Evolutionary conservation across 2,113 vertebrate genomes (phyloP), one percentile per base, ranked within the genome.

Genomic region (Gulo gulo): DNA sequence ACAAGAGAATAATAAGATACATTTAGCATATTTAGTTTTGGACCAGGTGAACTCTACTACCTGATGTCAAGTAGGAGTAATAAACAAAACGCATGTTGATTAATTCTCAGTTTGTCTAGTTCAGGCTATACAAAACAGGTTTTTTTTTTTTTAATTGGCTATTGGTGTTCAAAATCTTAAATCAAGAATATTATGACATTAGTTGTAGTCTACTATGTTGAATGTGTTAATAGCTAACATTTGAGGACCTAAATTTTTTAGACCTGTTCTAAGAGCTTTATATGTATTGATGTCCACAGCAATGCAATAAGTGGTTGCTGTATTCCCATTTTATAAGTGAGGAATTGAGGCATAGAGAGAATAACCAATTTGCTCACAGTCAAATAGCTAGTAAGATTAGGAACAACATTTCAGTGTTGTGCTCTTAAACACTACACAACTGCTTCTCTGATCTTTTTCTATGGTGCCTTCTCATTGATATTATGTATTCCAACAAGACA

Each of bases 21-120:
- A 65, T 67, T 82, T 83, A 83, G n/a, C 31, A 24, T 73, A 89
- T 89, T 89, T 92, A 67, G 39, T 86, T 95, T 93, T 79, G 89
- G 78, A 50, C 87, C 61, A 92, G 65, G 67, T 94, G 78, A 97
- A 74, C 45, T 23, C 14, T 16, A 42, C 34, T 82, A 29, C 47
- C 23, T 82, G 52, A 86, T 86, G 29, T 65, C 69, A 95, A 82
- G 10, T 67, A 80, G 24, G 7, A 7, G 15, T 81, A 34, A 24
- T 87, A 91, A 91, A 81, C 31, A 97, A 92, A 87, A 71, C 81
- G 45, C 45, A 79, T 81, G 31, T 39, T 74, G 24, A 91, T 39
- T 74, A 45, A 79, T 92, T 84, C 50, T 45, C 6, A 50, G 7
- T 76, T 57, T 61, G 10, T 69, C 81, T 34, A 65, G 4, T 47